Evolutionary conservation across 1,140 invertebrate genomes (phyloP).

Genomic region (Drosophila kepulauana): DNA sequence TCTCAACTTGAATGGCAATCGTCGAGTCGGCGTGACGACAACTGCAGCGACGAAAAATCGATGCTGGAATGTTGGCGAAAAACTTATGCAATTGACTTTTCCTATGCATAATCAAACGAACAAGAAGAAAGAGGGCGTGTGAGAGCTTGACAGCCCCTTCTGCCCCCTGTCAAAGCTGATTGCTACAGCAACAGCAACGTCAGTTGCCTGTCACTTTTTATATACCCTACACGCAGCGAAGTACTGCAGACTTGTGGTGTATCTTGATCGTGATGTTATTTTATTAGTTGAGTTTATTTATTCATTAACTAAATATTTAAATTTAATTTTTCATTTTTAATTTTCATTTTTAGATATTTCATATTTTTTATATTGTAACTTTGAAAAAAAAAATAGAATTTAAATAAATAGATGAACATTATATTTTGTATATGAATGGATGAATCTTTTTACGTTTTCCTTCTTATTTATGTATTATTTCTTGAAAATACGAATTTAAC

Average conservation of each 20-base stretch:
- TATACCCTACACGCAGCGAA: background rate
- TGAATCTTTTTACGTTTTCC: too few species aligned
- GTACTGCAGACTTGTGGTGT: background rate
- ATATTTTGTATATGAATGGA: too few species aligned
- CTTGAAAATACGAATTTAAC: too few species aligned
- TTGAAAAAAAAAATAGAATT: too few species aligned
- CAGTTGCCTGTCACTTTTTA: constrained; percentile 9
- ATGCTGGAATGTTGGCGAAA: constrained; percentile 28
- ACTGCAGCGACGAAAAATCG: constrained; percentile 53
- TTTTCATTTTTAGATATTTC: too few species aligned
- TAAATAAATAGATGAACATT: too few species aligned
- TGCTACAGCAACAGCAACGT: constrained; percentile 2
- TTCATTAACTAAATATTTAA: too few species aligned
- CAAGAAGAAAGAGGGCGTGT: constrained; percentile 38
- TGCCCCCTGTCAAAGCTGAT: constrained; percentile 30
- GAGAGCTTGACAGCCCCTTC: constrained; percentile 39
- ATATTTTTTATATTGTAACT: too few species aligned
- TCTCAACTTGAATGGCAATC: constrained; percentile 20
- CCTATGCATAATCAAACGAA: constrained; percentile 37
- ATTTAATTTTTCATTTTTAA: too few species aligned
- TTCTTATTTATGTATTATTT: too few species aligned
- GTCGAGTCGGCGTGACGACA: constrained; percentile 39
- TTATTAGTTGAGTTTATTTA: background rate
- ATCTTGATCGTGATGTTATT: too few species aligned
- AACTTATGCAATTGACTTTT: constrained; percentile 52